phyloP scores from a whole-genome alignment of 2,113 vertebrate species.

The Rhinichthys klamathensis region DNA sequence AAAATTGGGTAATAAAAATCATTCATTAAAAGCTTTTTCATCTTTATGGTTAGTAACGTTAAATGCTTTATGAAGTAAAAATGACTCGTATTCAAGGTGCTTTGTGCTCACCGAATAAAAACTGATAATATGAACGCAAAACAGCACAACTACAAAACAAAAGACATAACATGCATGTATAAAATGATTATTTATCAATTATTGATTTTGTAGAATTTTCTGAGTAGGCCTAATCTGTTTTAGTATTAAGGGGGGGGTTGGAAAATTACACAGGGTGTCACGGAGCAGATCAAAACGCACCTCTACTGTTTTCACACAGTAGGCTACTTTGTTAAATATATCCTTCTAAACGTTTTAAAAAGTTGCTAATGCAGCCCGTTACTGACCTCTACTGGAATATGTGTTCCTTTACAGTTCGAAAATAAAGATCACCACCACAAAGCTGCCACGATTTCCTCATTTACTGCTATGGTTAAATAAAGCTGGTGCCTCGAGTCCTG shows the following conservation, averaged over 20 bases:
- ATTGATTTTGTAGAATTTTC: background rate
- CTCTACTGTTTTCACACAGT: background rate
- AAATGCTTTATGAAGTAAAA: background rate
- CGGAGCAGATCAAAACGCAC: background rate
- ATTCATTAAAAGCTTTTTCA: background rate
- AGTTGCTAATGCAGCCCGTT: background rate
- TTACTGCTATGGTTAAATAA: too few relatives aligned
- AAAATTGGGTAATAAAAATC: too few relatives aligned
- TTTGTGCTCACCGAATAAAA: background rate
- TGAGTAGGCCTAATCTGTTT: background rate
- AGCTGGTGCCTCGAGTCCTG: background rate
- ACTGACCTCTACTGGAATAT: conserved; percentile 2
- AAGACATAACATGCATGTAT: background rate
- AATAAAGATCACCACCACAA: background rate
- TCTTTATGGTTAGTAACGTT: background rate
- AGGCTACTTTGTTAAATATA: background rate
- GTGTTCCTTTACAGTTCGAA: background rate
- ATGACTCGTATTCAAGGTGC: background rate
- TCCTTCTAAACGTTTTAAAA: background rate
- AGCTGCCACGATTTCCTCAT: background rate
- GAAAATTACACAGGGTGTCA: background rate
- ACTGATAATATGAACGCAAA: background rate
- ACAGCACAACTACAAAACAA: background rate
- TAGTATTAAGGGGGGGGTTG: background rate
- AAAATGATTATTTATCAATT: background rate